Conservation (phyloP, 2,797 vertebrate species). For the Tiaroga cobitis region DNA sequence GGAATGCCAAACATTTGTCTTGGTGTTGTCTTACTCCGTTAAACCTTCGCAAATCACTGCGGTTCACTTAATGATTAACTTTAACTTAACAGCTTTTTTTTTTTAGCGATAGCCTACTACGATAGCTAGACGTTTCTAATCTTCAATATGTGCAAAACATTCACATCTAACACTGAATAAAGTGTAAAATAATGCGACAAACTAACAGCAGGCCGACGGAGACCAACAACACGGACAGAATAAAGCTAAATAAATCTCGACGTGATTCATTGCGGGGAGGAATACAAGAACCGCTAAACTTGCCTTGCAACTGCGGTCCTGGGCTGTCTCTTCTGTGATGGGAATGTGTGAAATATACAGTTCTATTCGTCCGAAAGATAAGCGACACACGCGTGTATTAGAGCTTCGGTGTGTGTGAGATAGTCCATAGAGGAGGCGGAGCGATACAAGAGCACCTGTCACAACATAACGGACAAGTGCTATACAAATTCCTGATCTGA, state of each 20-base stretch:
- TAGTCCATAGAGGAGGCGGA: slow-evolving; percentile 21
- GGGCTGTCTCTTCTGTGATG: not conserved
- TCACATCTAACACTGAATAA: too few relatives aligned
- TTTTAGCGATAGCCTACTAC: not conserved
- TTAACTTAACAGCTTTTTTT: too few relatives aligned
- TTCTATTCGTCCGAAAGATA: not conserved
- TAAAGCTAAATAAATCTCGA: not conserved
- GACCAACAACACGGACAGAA: not conserved
- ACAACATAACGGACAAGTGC: not conserved
- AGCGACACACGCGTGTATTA: not conserved
- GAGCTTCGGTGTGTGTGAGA: not conserved
- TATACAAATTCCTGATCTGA: not conserved
- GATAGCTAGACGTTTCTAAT: not conserved
- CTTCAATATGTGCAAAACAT: not conserved
- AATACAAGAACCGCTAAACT: slow-evolving; percentile 8
- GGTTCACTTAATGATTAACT: not conserved
- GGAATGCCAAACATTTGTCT: slow-evolving; percentile 7
- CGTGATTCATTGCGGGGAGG: not conserved
- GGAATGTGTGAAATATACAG: slow-evolving; percentile 1
- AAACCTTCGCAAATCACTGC: slow-evolving; percentile 16
- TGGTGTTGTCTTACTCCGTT: not conserved
- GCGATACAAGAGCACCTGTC: slow-evolving; percentile 25
- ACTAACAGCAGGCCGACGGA: slow-evolving; percentile 39
- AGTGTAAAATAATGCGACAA: not conserved
- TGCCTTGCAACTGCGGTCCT: slow-evolving; percentile 14